phyloP scores from a whole-genome alignment of 2,113 vertebrate genomes.

The Speoplatyrhinus poulsoni region DNA sequence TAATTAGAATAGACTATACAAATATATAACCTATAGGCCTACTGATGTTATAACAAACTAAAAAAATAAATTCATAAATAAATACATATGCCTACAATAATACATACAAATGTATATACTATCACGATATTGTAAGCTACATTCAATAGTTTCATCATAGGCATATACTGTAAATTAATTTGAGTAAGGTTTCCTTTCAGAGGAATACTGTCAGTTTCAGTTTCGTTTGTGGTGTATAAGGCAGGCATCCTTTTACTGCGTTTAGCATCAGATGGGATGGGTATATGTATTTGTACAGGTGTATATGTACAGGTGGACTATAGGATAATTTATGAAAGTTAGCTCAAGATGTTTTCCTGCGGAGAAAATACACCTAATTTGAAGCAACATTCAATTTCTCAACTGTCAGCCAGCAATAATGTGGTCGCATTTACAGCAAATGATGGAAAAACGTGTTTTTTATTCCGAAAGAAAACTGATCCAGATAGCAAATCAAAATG shows the following conservation, averaged over 20 bases:
- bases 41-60: no score
- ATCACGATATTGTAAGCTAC: no score
- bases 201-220: not conserved
- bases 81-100: no score
- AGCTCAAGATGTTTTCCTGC: slow-evolving; percentile 9
- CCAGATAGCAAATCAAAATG: not conserved
- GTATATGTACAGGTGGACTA: not conserved
- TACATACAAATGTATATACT: no score
- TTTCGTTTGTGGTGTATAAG: not conserved
- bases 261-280: no score
- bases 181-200: no score
- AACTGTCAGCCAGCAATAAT: not conserved
- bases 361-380: slow-evolving; percentile 1
- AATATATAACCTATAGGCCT: no score
- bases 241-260: not conserved
- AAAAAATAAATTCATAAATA: no score
- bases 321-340: not conserved
- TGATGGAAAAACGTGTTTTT: slow-evolving; percentile 1
- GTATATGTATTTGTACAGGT: no score
- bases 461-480: not conserved
- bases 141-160: no score
- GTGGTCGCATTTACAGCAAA: slow-evolving; percentile 1
- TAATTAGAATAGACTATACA: no score
- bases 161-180: no score
- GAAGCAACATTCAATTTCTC: not conserved